phyloP scores from a whole-genome alignment of 53 echinoderm and acorn worm genomes.

The Henricia sp. region DNA sequence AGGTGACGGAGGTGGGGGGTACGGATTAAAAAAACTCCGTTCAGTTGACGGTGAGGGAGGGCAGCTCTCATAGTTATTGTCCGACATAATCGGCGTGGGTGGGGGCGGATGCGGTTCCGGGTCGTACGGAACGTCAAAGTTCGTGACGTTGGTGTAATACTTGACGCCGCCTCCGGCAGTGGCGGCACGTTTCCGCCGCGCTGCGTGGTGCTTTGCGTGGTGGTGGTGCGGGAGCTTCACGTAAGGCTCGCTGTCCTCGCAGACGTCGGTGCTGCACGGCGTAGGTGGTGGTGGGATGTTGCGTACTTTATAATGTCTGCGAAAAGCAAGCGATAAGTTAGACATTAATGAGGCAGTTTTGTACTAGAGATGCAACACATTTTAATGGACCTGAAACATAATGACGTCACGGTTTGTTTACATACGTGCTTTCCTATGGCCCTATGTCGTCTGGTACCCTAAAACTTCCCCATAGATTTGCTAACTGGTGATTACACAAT shows the following conservation, averaged over 20 bases:
- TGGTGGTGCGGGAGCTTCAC: constrained; percentile 54
- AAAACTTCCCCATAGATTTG: too few relatives aligned
- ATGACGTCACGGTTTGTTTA: too few relatives aligned
- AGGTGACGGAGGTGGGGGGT: constrained; percentile 94
- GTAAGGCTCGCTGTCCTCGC: constrained; percentile 93
- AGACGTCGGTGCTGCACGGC: constrained; percentile 95
- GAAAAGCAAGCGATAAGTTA: constrained; percentile 21
- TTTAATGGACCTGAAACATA: not conserved
- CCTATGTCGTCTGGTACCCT: too few relatives aligned
- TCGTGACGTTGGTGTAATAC: constrained; percentile 81
- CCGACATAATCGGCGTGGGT: constrained; percentile 90
- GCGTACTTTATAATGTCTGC: constrained; percentile 92
- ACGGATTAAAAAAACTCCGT: constrained; percentile 94
- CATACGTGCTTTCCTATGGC: too few relatives aligned
- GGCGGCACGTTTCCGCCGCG: constrained; percentile 48
- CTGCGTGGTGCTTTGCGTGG: constrained; percentile 43
- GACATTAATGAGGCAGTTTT: too few relatives aligned
- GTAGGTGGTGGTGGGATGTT: constrained; percentile 98
- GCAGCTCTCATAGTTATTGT: constrained; percentile 92
- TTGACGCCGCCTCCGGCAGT: too few relatives aligned
- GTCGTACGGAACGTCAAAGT: constrained; percentile 84
- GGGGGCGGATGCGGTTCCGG: constrained; percentile 93
- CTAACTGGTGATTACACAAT: too few relatives aligned
- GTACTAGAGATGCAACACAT: not conserved
- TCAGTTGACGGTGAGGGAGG: constrained; percentile 98